Base-by-base conservation (phyloP, 2,797 vertebrate species). In the Catostomus latipinnis region DNA sequence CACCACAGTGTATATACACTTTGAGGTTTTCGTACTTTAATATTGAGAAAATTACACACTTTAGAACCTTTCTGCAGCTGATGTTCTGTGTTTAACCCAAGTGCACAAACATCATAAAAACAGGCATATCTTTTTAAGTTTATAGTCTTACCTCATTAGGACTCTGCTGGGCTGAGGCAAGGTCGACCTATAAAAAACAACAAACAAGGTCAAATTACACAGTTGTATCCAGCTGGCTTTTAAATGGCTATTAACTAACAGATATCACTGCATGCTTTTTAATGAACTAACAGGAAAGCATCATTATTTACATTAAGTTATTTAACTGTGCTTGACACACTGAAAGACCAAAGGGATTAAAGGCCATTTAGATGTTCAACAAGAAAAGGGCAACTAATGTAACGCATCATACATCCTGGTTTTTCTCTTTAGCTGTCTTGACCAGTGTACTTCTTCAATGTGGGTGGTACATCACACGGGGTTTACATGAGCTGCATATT, bases 61-160 rank as follows among this genome's bases (percentile, higher is more conserved):
- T 54, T 54, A 13, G 11, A 13, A 54, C 43, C 13, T 7, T 3
- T 45, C 34, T 63, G 61, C 61, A 63, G 13, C 11, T 63, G 12
- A 54, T 54, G 12, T 58, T 61, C 11, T 62, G 9, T 43, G 43
- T 62, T 6, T n/a, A 72, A 53, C 65, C 12, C 34, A 61, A 69
- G 53, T 22, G 54, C 49, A 16, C 45, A 70, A 52, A 78, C 13
- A 77, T 11, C 46, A 71, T 6, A n/a, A 62, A 77, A 50, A 60
- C 12, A 56, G 16, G 12, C 43, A 16, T 6, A 49, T 73, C 53
- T 76, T 63, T 65, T 18, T 22, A 63, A 50, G 56, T 50, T 53
- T 34, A 69, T 14, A 46, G 73, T 91, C 94, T 94, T 88, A 95
- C 94, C 92, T 94, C 91, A 18, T 92, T 88, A 60, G 91, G 87